A percentile compares a stretch with the other conserved stretches of the same genome.
Evolutionary conservation across 2,888 invertebrate species (phyloP).

Genomic region (Lissonota sp.): DNA sequence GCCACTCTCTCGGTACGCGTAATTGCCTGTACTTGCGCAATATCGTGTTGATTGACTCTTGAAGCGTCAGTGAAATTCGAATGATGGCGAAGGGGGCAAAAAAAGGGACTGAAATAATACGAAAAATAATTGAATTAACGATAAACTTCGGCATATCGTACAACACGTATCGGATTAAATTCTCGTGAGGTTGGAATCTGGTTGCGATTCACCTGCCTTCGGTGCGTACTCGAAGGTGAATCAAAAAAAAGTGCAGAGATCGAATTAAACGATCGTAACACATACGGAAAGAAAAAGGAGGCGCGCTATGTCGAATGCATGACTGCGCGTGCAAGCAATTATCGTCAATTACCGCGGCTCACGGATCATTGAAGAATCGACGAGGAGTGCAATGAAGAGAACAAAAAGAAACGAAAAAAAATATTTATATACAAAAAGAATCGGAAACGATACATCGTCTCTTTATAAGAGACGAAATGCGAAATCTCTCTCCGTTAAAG

Average conservation of each 20-base stretch:
- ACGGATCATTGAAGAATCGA: conserved; percentile 40
- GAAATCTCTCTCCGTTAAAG: conserved; percentile 24
- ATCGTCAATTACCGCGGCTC: conserved; percentile 68
- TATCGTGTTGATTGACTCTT: no score
- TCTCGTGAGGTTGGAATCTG: conserved; percentile 23
- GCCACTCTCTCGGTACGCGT: no score
- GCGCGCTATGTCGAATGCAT: conserved; percentile 31
- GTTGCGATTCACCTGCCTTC: conserved; percentile 46
- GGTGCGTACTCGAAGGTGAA: not conserved
- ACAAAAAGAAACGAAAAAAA: conserved; percentile 1
- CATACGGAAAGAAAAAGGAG: conserved; percentile 1
- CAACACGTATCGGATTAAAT: conserved; percentile 6
- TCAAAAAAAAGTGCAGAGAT: conserved; percentile 4
- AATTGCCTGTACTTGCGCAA: no score
- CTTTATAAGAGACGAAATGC: conserved; percentile 24
- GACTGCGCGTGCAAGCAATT: conserved; percentile 65
- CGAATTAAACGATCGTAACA: conserved; percentile 3
- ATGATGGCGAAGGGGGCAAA: no score
- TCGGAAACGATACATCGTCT: conserved; percentile 28
- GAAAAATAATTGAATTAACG: conserved; percentile 3
- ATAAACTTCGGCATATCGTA: conserved; percentile 1
- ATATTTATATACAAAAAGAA: conserved; percentile 38
- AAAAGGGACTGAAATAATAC: no score
- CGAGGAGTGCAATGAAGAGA: conserved; percentile 19
- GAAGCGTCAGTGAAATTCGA: no score